Percentiles rank a stretch among this genome's conserved stretches.
Conservation (phyloP, 2,888 invertebrate species). For the Aporophyla lueneburgensis region DNA sequence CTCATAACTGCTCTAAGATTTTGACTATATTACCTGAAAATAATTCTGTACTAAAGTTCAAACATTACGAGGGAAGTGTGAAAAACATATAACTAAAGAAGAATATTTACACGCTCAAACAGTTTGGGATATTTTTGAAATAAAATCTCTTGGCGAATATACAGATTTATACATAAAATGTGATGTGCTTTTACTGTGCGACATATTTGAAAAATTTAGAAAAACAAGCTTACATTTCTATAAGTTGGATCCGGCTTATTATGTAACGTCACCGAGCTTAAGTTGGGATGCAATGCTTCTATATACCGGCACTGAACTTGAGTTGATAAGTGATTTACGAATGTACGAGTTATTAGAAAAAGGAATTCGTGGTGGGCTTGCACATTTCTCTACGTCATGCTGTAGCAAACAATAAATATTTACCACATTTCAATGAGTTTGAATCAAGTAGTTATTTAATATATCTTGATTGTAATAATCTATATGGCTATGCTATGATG, state of each 20-base stretch:
- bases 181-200: conserved; percentile 75
- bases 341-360: too few species aligned
- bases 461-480: not conserved
- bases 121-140: conserved; percentile 66
- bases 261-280: conserved; percentile 64
- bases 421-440: not conserved
- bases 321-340: too few species aligned
- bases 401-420: not conserved
- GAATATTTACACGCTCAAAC: conserved; percentile 73
- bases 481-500: not conserved
- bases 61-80: not conserved
- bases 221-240: conserved; percentile 67
- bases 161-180: conserved; percentile 62
- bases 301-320: too few species aligned
- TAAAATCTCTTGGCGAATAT: too few species aligned
- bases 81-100: conserved; percentile 31
- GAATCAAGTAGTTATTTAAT: not conserved
- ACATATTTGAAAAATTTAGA: conserved; percentile 77
- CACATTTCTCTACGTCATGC: too few species aligned
- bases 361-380: too few species aligned
- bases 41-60: too few species aligned
- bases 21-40: too few species aligned
- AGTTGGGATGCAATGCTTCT: too few species aligned
- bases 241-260: conserved; percentile 67
- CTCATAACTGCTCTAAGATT: too few species aligned